A percentile compares a stretch with the other conserved stretches of the same genome.
These are phyloP conservation scores for Antennarius striatus DNA, from an alignment of 2,113 vertebrate genomes.

Conservation along the genomic window DNA sequence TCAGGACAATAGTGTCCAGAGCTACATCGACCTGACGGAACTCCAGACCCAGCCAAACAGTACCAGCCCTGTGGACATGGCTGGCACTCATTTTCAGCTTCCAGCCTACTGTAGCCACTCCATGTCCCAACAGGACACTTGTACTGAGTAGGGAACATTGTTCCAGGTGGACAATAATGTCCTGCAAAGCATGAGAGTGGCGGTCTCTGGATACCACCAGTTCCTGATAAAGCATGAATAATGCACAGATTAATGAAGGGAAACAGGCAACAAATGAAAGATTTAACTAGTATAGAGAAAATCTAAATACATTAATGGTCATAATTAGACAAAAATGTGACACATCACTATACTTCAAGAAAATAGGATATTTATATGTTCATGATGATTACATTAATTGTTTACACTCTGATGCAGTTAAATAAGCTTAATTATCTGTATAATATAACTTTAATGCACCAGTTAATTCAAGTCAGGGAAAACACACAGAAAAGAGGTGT, in stretches of 20 bases:
- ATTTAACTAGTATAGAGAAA: background rate
- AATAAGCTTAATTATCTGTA: background rate
- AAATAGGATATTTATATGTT: background rate
- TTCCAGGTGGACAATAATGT: constrained; percentile 88
- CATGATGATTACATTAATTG: background rate
- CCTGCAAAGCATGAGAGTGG: constrained; percentile 82
- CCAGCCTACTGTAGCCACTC: constrained; percentile 81
- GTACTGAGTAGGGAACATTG: constrained; percentile 83
- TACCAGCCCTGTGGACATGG: constrained; percentile 85
- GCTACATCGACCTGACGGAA: constrained; percentile 82
- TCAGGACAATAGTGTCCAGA: constrained; percentile 87
- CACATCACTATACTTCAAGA: background rate
- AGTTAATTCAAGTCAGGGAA: background rate
- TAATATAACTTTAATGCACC: background rate
- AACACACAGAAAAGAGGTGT: no score
- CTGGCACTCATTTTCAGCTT: constrained; percentile 72
- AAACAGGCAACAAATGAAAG: background rate
- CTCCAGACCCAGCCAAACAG: constrained; percentile 79
- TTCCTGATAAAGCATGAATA: constrained; percentile 68
- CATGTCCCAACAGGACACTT: constrained; percentile 88
- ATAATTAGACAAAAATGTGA: background rate
- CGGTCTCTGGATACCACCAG: constrained; percentile 85
- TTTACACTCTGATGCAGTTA: background rate
- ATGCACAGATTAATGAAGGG: background rate
- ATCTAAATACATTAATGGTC: background rate